Percentiles rank a stretch among this genome's conserved stretches.
Conservation (phyloP, 2,113 vertebrate species). For the Trichechus manatus region DNA sequence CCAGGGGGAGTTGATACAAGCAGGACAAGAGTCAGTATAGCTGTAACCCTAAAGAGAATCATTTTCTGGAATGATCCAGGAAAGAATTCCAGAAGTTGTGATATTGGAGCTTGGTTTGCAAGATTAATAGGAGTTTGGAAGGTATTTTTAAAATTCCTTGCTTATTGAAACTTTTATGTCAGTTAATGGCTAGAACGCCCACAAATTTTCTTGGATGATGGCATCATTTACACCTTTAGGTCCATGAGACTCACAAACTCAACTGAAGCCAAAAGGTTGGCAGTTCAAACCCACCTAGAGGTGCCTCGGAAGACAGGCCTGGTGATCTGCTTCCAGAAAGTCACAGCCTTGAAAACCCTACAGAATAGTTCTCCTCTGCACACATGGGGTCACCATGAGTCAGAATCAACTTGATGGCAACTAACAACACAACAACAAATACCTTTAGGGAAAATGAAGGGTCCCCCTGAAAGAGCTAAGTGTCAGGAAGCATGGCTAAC, state of each 20-base stretch:
- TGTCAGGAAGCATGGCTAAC: not conserved
- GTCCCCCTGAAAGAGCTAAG: not conserved
- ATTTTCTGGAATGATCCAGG: not conserved
- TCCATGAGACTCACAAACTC: not conserved
- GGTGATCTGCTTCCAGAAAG: no score
- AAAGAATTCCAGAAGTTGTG: not conserved
- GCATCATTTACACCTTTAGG: not conserved
- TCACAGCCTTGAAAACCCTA: no score
- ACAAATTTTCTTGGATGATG: not conserved
- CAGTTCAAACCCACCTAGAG: no score
- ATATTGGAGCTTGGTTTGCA: not conserved
- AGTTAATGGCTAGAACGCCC: no score
- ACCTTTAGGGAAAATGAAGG: no score
- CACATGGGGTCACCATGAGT: no score
- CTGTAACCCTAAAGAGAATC: not conserved
- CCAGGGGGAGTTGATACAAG: not conserved
- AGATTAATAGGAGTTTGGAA: not conserved
- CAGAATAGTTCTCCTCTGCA: no score
- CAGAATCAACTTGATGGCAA: no score
- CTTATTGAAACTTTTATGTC: not conserved
- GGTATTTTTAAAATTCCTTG: not conserved
- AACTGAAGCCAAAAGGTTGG: no score
- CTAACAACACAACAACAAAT: no score
- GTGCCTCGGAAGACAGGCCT: no score
- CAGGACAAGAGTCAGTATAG: not conserved